Base-by-base conservation (phyloP, 1,140 invertebrate genomes). In the Drosophila lowei region DNA sequence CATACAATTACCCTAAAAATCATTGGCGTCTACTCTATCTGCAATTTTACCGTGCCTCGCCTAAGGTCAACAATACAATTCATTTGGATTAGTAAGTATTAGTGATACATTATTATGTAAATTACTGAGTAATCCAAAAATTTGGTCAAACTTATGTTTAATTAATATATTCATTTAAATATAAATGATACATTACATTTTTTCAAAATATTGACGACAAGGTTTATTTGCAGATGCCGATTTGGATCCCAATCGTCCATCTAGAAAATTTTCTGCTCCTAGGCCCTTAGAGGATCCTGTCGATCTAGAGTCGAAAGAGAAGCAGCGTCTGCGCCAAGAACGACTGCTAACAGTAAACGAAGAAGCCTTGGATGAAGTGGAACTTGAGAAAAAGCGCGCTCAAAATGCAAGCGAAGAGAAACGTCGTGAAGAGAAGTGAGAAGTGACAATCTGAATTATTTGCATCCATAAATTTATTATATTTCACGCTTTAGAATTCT, bases 231-330 rank as follows among this genome's bases (percentile, higher is more conserved):
- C 66, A 90, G 89, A 84, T 78, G 66, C 89, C 52, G 92, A 94
- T 81, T 92, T 95, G 91, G 92, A 94, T 50, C 93, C 94, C 49
- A 92, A 92, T 78, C 93, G 94, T 72, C 93, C 94, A 80, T 93
- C 93, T 73, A 92, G 94, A 74, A 94, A 93, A 88, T 95, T 95
- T 92, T 93, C 93, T 90, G 91, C 92, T 50, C 92, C 92, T 41
- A 91, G 91, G 81, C 90, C 90, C 52, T 93, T 93, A 92, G 94
- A 93, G 77, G 93, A 93, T 72, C 92, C 92, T 0, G 86, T 89
- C 8, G 89, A 92, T 74, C 70, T 92, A 67, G 93, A 93, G 73
- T 75, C 71, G 16, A 93, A 71, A 74, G 92, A 85, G 92, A 94
- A 74, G 91, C 93, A 62, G 92, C 93, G 88, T 92, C 92, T 53